Percentiles rank a stretch among this genome's conserved stretches.
Evolutionary conservation across 2,888 invertebrate species (phyloP).

Genomic region (Odontothrips loti): DNA sequence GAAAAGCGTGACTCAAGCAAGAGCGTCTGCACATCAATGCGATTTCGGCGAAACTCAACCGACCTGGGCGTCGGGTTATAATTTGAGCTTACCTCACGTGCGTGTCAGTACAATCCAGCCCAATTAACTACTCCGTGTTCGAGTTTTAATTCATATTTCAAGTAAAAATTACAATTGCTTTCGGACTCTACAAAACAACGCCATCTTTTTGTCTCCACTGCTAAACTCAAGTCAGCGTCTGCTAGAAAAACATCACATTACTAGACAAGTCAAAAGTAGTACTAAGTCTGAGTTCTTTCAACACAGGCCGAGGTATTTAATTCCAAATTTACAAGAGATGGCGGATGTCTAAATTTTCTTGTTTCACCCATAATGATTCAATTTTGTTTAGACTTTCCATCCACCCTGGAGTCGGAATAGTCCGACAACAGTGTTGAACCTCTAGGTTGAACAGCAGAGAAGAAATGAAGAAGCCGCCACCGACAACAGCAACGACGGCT

Average conservation of each 20-base stretch:
- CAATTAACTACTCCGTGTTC: neutral
- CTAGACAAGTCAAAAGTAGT: neutral
- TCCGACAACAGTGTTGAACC: too few relatives aligned
- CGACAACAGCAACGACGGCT: too few relatives aligned
- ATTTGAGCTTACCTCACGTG: neutral
- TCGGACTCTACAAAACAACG: conserved; percentile 2
- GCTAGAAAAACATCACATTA: neutral
- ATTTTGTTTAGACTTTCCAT: too few relatives aligned
- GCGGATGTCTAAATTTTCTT: too few relatives aligned
- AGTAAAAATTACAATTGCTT: neutral
- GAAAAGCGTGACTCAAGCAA: neutral
- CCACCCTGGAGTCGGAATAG: too few relatives aligned
- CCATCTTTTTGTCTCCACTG: neutral
- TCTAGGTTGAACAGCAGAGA: too few relatives aligned
- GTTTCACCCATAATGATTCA: too few relatives aligned
- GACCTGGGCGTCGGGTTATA: too few relatives aligned
- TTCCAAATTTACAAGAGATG: too few relatives aligned
- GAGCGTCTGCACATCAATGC: neutral
- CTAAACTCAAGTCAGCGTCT: neutral
- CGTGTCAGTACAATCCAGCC: neutral
- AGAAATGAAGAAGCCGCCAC: too few relatives aligned
- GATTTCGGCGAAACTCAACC: neutral
- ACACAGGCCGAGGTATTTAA: too few relatives aligned
- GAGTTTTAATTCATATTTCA: conserved; percentile 13
- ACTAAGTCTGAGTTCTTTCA: neutral